Conservation (phyloP, 2,113 vertebrate genomes). For the Indri indri region DNA sequence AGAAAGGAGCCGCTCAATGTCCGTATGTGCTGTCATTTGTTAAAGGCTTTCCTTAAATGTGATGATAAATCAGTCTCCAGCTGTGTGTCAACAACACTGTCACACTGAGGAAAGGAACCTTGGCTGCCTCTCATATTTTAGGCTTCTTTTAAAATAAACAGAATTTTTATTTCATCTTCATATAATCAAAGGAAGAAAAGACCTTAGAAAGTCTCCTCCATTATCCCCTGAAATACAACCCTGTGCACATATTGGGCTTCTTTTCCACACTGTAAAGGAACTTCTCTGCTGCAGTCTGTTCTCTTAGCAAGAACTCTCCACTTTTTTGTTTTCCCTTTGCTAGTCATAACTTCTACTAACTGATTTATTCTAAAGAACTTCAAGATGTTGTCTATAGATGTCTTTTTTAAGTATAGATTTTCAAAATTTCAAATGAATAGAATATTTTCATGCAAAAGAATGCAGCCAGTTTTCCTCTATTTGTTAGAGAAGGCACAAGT, state of each 20-base stretch:
- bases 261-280: neutral
- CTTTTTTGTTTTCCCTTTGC: neutral
- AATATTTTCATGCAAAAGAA: neutral
- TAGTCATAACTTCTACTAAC: neutral
- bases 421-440: neutral
- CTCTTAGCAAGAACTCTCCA: neutral
- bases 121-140: neutral
- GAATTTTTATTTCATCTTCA: neutral
- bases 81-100: neutral
- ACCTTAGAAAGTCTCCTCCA: neutral
- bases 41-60: constrained; percentile 39
- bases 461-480: neutral
- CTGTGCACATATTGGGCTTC: neutral
- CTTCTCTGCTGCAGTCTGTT: neutral
- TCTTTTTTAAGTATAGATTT: neutral
- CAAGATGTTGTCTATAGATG: neutral
- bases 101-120: neutral
- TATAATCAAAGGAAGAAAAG: constrained; percentile 36
- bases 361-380: neutral
- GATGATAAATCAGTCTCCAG: constrained; percentile 53
- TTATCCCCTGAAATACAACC: neutral
- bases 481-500: neutral
- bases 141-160: neutral
- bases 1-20: constrained; percentile 11
- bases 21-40: constrained; percentile 26